These are phyloP conservation scores for Hexactinellida sp. DNA, from an alignment of 37 sponge, comb jelly and placozoan species.

Conservation along the genomic window DNA sequence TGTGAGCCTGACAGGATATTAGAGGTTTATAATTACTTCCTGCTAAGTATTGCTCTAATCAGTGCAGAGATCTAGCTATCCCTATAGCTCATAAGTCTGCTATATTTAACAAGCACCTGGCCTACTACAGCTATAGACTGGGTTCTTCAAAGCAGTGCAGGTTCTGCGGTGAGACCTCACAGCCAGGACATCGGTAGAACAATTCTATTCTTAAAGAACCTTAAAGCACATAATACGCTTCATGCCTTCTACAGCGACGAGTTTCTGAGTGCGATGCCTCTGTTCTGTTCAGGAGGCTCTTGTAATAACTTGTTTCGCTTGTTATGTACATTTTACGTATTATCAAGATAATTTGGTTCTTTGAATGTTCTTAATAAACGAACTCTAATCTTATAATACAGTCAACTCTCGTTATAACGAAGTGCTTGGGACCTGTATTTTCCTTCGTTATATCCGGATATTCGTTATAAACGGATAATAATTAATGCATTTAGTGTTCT, in stretches of 20 bases:
- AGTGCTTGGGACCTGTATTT: too few species aligned
- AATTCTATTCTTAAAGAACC: not conserved
- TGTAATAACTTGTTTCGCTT: too few species aligned
- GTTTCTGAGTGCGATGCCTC: not conserved
- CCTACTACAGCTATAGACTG: not conserved
- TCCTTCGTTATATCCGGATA: too few species aligned
- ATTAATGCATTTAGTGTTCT: too few species aligned
- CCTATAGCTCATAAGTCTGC: not conserved
- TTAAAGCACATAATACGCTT: too few species aligned
- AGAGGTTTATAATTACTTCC: not conserved
- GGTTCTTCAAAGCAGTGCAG: not conserved
- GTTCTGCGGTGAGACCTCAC: not conserved
- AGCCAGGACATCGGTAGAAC: not conserved
- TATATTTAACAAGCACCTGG: not conserved
- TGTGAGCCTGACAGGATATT: not conserved
- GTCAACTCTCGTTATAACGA: too few species aligned
- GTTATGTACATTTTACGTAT: too few species aligned
- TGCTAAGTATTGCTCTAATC: not conserved
- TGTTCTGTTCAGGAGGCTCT: too few species aligned
- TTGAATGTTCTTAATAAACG: too few species aligned
- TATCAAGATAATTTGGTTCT: too few species aligned
- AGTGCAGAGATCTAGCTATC: not conserved
- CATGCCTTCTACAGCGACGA: not conserved
- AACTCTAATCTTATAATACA: too few species aligned
- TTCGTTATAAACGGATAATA: too few species aligned